Percentiles rank a stretch among this genome's conserved stretches.
Conservation (phyloP, 2,113 vertebrate genomes). For the Stegostoma tigrinum region DNA sequence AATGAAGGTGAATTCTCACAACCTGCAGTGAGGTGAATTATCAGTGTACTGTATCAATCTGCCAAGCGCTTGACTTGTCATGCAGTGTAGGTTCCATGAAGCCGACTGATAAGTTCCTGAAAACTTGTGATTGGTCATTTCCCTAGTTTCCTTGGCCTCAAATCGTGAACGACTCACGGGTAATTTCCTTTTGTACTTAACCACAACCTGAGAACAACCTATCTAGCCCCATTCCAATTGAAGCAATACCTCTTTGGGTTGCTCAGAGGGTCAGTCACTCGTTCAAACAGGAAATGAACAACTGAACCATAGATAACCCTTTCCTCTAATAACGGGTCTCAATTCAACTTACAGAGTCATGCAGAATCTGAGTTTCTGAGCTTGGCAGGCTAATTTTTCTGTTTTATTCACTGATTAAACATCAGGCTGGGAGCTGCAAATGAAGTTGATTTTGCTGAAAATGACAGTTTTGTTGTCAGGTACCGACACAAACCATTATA, state of each 20-base stretch:
- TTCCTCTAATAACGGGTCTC: neutral
- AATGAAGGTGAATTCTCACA: slow-evolving; percentile 22
- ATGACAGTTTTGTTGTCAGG: neutral
- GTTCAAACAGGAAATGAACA: slow-evolving; percentile 37
- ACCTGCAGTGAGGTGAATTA: slow-evolving; percentile 15
- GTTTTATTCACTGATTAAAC: neutral
- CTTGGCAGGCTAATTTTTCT: neutral
- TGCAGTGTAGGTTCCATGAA: neutral
- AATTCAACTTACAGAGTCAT: neutral
- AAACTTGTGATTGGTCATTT: slow-evolving; percentile 12
- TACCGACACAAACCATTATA: neutral
- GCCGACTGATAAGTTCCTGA: slow-evolving; percentile 9
- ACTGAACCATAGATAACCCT: slow-evolving; percentile 15
- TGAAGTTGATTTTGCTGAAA: neutral
- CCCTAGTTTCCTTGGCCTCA: neutral
- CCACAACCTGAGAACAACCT: neutral
- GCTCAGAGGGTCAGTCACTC: slow-evolving; percentile 7
- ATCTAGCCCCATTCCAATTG: neutral
- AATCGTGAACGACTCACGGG: neutral
- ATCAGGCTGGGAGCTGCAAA: neutral
- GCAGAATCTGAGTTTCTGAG: neutral
- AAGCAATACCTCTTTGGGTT: slow-evolving; percentile 1
- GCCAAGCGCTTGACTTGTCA: slow-evolving; percentile 20
- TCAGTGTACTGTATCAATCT: slow-evolving; percentile 27
- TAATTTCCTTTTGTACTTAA: slow-evolving; percentile 34